Evolutionary conservation across 1,140 invertebrate species (phyloP).

Genomic region (Drosophila subobscura): DNA sequence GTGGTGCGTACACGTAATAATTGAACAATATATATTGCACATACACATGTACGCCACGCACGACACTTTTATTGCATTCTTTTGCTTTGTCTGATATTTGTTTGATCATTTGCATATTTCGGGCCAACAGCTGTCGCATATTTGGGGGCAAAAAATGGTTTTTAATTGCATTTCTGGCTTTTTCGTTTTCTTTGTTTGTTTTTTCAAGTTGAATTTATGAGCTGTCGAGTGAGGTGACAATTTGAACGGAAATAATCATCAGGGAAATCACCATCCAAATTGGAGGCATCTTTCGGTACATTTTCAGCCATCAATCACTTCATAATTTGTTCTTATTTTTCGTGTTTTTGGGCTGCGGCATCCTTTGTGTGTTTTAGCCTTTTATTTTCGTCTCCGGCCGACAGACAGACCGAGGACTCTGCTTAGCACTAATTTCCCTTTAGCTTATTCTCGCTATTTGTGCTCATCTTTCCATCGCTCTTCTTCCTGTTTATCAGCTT

Average conservation of each 20-base stretch:
- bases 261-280: too few relatives aligned
- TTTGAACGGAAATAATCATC: too few relatives aligned
- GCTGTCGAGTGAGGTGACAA: too few relatives aligned
- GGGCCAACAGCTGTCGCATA: conserved; percentile 24
- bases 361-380: too few relatives aligned
- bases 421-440: conserved; percentile 16
- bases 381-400: too few relatives aligned
- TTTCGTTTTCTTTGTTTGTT: not conserved
- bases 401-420: conserved; percentile 7
- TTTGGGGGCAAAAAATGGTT: conserved; percentile 30
- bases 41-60: conserved; percentile 15
- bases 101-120: conserved; percentile 33
- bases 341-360: too few relatives aligned
- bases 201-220: not conserved
- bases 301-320: too few relatives aligned
- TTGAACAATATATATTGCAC: conserved; percentile 10
- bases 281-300: too few relatives aligned
- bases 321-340: too few relatives aligned
- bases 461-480: not conserved
- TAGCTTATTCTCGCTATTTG: too few relatives aligned
- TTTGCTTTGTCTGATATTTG: not conserved
- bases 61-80: conserved; percentile 15
- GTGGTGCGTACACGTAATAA: conserved; percentile 28
- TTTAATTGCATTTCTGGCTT: conserved; percentile 31
- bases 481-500: conserved; percentile 6